phyloP scores from a whole-genome alignment of 2,113 vertebrate genomes.

The Hipposideros armiger region DNA sequence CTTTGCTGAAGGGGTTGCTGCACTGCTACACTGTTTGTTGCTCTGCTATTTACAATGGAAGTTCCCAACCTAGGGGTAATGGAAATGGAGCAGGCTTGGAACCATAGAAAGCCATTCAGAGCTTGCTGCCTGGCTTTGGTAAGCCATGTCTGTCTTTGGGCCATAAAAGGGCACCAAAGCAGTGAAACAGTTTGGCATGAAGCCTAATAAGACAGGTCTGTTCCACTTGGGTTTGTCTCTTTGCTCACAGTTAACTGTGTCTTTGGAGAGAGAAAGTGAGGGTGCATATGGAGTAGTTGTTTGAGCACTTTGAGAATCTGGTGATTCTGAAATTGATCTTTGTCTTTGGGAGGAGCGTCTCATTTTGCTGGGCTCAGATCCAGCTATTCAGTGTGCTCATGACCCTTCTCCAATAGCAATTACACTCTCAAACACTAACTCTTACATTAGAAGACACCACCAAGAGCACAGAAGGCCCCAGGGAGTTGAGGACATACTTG shows the following conservation, averaged over 20 bases:
- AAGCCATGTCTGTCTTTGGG: not conserved
- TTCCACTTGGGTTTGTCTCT: slow-evolving; percentile 26
- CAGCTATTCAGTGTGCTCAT: not conserved
- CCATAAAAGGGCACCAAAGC: slow-evolving; percentile 8
- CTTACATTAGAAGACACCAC: slow-evolving; percentile 16
- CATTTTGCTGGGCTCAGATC: not conserved
- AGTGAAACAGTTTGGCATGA: not conserved
- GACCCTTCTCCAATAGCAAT: not conserved
- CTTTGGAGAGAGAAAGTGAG: slow-evolving; percentile 30
- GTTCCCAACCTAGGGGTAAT: slow-evolving; percentile 15
- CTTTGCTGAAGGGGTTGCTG: slow-evolving; percentile 27
- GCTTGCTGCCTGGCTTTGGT: not conserved
- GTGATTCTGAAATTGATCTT: slow-evolving; percentile 45
- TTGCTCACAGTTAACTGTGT: not conserved
- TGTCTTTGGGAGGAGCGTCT: slow-evolving; percentile 31
- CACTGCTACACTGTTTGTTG: not conserved
- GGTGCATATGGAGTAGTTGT: not conserved
- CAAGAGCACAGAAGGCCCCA: not conserved
- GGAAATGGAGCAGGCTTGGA: not conserved
- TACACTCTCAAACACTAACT: not conserved
- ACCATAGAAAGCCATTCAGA: not conserved
- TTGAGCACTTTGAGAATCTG: not conserved
- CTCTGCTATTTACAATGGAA: not conserved
- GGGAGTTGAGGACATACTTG: not conserved
- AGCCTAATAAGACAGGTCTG: not conserved